phyloP scores from a whole-genome alignment of 1,140 invertebrate genomes.

The Drosophila subpulchrella region DNA sequence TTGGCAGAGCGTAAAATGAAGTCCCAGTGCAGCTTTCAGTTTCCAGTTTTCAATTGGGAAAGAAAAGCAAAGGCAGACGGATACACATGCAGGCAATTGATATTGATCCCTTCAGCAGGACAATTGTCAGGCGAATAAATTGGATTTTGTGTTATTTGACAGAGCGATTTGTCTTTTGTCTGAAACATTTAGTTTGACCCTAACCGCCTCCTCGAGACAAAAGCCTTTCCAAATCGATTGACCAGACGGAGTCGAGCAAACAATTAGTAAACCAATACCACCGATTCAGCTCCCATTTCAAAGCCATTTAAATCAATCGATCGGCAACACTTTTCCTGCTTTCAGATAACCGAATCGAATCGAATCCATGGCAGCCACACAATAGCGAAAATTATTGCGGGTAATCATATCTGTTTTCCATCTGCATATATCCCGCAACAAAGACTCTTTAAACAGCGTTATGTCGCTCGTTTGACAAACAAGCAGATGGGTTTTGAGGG shows the following conservation, averaged over 20 bases:
- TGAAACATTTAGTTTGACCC: constrained; percentile 46
- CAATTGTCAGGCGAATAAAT: constrained; percentile 70
- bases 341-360: constrained; percentile 21
- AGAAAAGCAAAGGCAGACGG: constrained; percentile 11
- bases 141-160: constrained; percentile 67
- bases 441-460: constrained; percentile 33
- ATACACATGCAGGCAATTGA: constrained; percentile 34
- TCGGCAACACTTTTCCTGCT: constrained; percentile 45
- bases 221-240: constrained; percentile 18
- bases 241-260: constrained; percentile 17
- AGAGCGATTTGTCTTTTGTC: constrained; percentile 33
- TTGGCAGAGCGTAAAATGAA: constrained; percentile 68
- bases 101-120: constrained; percentile 58
- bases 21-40: constrained; percentile 41
- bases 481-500: neutral
- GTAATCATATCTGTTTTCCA: constrained; percentile 47
- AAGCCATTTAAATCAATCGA: constrained; percentile 62
- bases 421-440: constrained; percentile 31
- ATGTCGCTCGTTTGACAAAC: constrained; percentile 17
- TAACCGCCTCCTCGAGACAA: constrained; percentile 35
- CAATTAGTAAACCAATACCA: constrained; percentile 75
- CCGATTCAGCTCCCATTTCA: constrained; percentile 43
- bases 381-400: constrained; percentile 55
- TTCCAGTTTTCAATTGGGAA: constrained; percentile 48
- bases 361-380: constrained; percentile 19